Evolutionary conservation across 2,113 vertebrate genomes (phyloP).

Genomic region (Chaetura pelagica): DNA sequence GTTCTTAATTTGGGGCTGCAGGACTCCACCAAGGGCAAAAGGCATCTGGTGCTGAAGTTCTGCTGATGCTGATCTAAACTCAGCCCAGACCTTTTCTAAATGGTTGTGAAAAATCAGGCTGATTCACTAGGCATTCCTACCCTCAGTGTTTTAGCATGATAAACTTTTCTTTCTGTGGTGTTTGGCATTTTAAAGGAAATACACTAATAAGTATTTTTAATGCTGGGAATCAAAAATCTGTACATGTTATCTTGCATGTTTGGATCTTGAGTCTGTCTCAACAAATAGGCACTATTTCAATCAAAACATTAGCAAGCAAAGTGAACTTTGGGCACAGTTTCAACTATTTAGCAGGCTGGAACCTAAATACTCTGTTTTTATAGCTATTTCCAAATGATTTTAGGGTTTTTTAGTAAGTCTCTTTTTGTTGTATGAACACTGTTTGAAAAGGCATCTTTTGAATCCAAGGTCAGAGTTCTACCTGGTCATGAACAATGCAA

Average conservation of each 20-base stretch:
- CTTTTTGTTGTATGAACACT: background rate
- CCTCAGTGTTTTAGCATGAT: background rate
- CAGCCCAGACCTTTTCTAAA: rapidly evolving
- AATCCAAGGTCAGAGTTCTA: background rate
- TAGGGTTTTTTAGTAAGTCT: background rate
- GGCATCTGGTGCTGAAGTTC: background rate
- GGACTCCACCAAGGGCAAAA: background rate
- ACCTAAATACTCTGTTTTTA: background rate
- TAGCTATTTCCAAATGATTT: background rate
- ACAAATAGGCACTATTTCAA: background rate
- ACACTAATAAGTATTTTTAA: background rate
- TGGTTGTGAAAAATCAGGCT: background rate
- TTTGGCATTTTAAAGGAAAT: background rate
- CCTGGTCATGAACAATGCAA: background rate
- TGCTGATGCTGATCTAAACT: background rate
- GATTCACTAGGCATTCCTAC: background rate
- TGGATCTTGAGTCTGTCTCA: background rate
- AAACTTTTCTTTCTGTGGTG: background rate
- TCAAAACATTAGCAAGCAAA: conserved; percentile 31
- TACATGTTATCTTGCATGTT: background rate
- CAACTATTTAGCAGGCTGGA: conserved; percentile 14
- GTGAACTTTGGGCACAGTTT: background rate
- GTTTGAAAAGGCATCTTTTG: background rate
- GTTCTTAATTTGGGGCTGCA: background rate
- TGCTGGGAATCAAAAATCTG: background rate